Evolutionary conservation across 2,113 vertebrate genomes (phyloP), one percentile per base, ranked within the genome.

Genomic region (Nicator chloris): DNA sequence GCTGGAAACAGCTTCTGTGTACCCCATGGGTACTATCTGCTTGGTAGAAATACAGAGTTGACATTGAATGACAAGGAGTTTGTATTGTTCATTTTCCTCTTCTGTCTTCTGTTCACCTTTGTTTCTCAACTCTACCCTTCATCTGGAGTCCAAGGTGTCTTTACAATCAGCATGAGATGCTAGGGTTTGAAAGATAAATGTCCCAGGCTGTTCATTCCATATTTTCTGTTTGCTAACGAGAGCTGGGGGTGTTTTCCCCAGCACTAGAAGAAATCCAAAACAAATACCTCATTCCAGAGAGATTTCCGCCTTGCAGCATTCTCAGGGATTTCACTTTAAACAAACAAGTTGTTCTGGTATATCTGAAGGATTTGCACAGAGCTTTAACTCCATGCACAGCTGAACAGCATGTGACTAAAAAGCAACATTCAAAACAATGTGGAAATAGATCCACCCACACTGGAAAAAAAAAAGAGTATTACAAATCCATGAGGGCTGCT

Each of bases 401-500:
- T 77, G 66, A 96, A 85, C 13, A 45, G 63, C 57, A 77, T 87
- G 75, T 90, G 78, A 89, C 81, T 79, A 76, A 93, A 92, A 92
- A 68, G 56, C 53, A 93, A 12, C 51, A 75, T 88, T 91, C 40
- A 75, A 89, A 90, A 90, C 61, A 60, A 66, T 75, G 65, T 84
- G 73, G 61, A 95, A 95, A 87, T 65, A 95, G 89, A 91, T 86
- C 83, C 91, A 93, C 91, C 83, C 66, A 91, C 91, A 77, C 15
- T 2, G 4, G 59, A 82, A 84, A 82, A 50, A 83, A 82, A 50
- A 80, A 80, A 76, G 16, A 63, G 18, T 33, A n/a, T 95, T 94
- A 88, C 60, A 89, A 89, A 76, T 31, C n/a, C 87, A 75, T 72
- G 49, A 91, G 57, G 31, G 10, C 30, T 94, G 77, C 26, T 91